Conservation (phyloP, 2,888 invertebrate genomes). For the Chymomyza procnemis region DNA sequence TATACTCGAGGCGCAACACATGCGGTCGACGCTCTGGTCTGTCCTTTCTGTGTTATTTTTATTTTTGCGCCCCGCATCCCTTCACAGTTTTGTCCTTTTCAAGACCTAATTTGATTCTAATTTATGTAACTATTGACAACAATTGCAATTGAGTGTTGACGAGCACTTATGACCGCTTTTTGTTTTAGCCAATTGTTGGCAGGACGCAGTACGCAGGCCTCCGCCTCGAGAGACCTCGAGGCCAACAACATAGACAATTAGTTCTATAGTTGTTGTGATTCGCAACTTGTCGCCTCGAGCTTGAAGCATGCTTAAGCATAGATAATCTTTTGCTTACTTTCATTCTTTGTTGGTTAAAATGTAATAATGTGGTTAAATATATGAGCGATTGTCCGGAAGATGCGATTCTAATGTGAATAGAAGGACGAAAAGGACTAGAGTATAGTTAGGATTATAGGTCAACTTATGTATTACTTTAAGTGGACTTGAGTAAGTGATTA, state of each 20-base stretch:
- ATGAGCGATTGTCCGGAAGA: not conserved
- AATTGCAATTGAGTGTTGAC: conserved; percentile 47
- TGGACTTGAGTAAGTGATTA: too few relatives aligned
- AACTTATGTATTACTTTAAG: too few relatives aligned
- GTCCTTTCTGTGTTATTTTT: too few relatives aligned
- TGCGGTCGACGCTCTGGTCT: conserved; percentile 26
- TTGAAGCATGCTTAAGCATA: not conserved
- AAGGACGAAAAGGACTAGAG: not conserved
- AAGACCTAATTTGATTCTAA: conserved; percentile 60
- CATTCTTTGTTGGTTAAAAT: not conserved
- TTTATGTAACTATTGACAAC: conserved; percentile 62
- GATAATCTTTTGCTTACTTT: not conserved
- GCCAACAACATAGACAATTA: not conserved
- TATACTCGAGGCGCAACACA: conserved; percentile 52
- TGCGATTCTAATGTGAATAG: not conserved
- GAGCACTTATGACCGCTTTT: conserved; percentile 32
- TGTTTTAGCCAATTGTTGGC: conserved; percentile 36
- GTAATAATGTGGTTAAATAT: not conserved
- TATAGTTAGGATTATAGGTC: too few relatives aligned
- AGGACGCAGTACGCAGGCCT: too few relatives aligned
- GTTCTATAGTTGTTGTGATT: not conserved
- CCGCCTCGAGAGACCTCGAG: conserved; percentile 17
- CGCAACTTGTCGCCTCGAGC: not conserved
- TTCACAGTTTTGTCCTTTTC: conserved; percentile 15
- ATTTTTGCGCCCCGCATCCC: too few relatives aligned